Evolutionary conservation across 2,797 vertebrate genomes (phyloP).

Genomic region (Neomorphus geoffroyi): DNA sequence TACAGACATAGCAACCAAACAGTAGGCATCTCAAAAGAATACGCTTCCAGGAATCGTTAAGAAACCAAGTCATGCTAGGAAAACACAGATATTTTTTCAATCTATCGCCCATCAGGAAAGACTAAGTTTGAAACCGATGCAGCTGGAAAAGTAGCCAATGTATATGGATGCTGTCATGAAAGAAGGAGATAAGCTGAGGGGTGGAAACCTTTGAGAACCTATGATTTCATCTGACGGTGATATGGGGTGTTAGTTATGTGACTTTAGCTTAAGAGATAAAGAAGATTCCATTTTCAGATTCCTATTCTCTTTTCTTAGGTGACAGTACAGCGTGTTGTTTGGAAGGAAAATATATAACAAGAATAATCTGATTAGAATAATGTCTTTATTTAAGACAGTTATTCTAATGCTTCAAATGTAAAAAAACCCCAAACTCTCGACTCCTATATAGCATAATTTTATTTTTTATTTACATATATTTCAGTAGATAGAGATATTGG

Average conservation of each 20-base stretch:
- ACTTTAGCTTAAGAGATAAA: not conserved
- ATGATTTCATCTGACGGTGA: not conserved
- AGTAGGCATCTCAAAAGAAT: not conserved
- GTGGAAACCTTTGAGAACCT: not conserved
- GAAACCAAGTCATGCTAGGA: not conserved
- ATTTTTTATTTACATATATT: not conserved
- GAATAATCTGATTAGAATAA: not conserved
- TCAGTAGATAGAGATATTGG: not conserved
- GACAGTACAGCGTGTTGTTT: not conserved
- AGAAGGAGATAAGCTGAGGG: not conserved
- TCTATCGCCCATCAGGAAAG: not conserved
- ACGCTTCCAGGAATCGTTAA: not conserved
- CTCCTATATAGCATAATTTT: not conserved
- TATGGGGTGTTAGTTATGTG: not conserved
- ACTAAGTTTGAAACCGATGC: not conserved
- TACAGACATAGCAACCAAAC: not conserved
- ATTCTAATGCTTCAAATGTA: not conserved
- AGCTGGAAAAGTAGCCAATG: not conserved
- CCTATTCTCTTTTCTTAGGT: not conserved
- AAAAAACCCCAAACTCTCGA: not conserved
- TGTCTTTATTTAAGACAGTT: not conserved
- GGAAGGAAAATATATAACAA: not conserved
- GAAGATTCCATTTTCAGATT: not conserved
- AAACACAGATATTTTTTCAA: not conserved
- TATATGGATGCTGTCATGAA: not conserved